Base-by-base conservation (phyloP, 2,113 vertebrate genomes). In the Callipepla californica region DNA sequence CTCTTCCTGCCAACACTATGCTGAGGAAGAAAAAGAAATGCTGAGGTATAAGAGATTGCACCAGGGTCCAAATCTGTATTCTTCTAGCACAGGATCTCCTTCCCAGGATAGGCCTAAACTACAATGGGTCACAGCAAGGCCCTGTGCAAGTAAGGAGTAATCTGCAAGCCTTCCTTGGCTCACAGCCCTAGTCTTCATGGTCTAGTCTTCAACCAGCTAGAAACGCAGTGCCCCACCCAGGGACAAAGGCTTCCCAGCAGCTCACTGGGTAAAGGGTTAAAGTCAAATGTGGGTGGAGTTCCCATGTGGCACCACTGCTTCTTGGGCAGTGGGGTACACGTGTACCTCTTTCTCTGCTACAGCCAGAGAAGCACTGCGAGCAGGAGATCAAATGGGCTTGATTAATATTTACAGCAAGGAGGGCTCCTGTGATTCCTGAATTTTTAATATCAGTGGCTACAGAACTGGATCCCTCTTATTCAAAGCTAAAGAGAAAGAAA, bases 361-460 rank as follows among this genome's bases (percentile, higher is more conserved):
- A 47, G 32, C 44, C 44, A 47, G 38, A 74, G 53, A 68, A 66
- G 38, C 16, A 62, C n/a, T 45, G n/a, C 5, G 0, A 92, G 22
- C 0, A 0, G 44, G 55, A 72, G n/a, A 45, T 32, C 2, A 4
- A 91, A 76, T 9, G 40, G 38, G 44, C 10, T 28, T 70, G 90
- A 94, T 68, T 90, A 91, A 88, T 73, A 78, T 67, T 70, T 82
- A 80, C 51, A 89, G 30, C 67, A 81, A 87, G 69, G 16, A 88
- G 9, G 36, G 45, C 28, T 90, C 62, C 70, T 87, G 36, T 1
- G 1, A 79, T 79, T 93, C 57, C 38, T 95, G 66, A 89, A 73
- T 92, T 85, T 96, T 94, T 94, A 93, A 67, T 95, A 87, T 38
- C 70, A 63, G 55, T 77, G 70, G 48, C 75, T 89, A 57, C 42